Evolutionary conservation across 1,140 invertebrate genomes (phyloP).

Genomic region (Homarus americanus): DNA sequence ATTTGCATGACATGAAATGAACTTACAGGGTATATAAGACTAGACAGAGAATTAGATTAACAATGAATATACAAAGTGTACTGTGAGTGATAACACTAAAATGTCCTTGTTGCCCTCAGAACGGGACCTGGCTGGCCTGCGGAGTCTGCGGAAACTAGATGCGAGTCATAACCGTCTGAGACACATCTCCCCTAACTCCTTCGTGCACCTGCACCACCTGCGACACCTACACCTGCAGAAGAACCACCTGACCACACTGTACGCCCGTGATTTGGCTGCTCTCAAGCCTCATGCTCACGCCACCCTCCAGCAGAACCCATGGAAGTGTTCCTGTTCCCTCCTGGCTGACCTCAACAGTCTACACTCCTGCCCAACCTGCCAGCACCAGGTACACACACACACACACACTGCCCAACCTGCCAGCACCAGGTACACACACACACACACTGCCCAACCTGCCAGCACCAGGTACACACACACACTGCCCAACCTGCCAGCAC

Average conservation of each 20-base stretch:
- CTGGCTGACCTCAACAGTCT: not conserved
- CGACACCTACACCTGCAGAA: slow-evolving; percentile 43
- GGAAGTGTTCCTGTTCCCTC: slow-evolving; percentile 28
- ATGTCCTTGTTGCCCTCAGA: slow-evolving; percentile 16
- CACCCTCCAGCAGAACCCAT: slow-evolving; percentile 47
- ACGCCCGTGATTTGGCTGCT: slow-evolving; percentile 28
- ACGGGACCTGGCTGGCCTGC: slow-evolving; percentile 22
- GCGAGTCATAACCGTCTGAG: slow-evolving; percentile 30
- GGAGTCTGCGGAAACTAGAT: not conserved
- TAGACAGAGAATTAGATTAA: too few relatives aligned
- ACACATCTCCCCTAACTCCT: not conserved
- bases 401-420: not conserved
- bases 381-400: slow-evolving; percentile 1
- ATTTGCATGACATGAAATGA: too few relatives aligned
- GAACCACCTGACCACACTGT: slow-evolving; percentile 26
- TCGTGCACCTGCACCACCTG: slow-evolving; percentile 30
- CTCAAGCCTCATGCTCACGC: slow-evolving; percentile 7
- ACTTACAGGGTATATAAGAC: too few relatives aligned
- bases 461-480: slow-evolving; percentile 1
- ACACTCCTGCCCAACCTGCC: slow-evolving; percentile 29
- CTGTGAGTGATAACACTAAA: too few relatives aligned
- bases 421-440: not conserved
- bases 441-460: slow-evolving; percentile 29
- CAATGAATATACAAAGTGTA: too few relatives aligned
- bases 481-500: not conserved